Conservation (phyloP, 2,888 invertebrate genomes). For the Leptopterna dolabrata region DNA sequence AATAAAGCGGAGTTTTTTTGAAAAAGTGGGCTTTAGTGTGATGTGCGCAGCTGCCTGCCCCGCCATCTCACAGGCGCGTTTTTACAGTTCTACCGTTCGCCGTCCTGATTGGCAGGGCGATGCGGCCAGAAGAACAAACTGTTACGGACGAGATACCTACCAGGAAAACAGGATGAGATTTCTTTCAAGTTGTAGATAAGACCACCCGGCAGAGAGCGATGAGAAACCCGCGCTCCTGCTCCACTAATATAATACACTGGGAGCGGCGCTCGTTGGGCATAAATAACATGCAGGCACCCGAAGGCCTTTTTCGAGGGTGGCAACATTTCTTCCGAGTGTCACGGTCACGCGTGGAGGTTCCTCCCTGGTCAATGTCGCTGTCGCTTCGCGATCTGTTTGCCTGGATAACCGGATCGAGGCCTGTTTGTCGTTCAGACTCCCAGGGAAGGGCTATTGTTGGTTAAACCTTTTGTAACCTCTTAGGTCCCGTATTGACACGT, state of each 20-base stretch:
- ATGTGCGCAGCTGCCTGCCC: no score
- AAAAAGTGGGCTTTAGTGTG: no score
- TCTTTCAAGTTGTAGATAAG: neutral
- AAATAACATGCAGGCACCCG: neutral
- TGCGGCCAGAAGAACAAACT: no score
- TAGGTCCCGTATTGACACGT: neutral
- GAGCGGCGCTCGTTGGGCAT: neutral
- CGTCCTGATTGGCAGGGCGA: no score
- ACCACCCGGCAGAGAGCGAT: neutral
- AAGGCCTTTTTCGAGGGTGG: neutral
- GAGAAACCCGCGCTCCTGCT: neutral
- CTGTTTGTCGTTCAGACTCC: neutral
- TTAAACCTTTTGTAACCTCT: neutral
- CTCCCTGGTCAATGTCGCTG: neutral
- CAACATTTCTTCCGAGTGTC: neutral
- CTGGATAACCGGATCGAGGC: neutral
- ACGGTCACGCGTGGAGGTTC: neutral
- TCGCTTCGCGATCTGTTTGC: neutral
- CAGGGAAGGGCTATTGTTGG: neutral
- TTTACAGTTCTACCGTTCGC: no score
- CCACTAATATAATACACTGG: neutral
- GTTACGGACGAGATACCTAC: no score
- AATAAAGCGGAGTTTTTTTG: no score
- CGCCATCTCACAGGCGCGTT: no score
- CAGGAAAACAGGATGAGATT: no score